Conservation (phyloP, 2,888 invertebrate genomes). For the Ophion ventricosus region DNA sequence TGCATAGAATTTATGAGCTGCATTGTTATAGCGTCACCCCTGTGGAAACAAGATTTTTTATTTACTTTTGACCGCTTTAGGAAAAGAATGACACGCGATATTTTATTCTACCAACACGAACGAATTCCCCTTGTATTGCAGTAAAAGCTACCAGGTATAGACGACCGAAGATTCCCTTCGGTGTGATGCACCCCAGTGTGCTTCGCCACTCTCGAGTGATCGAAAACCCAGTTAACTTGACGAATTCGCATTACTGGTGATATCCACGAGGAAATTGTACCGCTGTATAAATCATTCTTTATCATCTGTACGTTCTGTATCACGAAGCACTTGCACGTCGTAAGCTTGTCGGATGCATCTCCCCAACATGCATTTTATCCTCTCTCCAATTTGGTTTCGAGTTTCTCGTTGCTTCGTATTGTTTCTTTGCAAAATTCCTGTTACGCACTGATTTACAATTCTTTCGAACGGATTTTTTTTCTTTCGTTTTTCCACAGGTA, state of each 20-base stretch:
- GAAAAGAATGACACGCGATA: conserved; percentile 44
- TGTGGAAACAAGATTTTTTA: conserved; percentile 27
- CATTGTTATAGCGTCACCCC: conserved; percentile 10
- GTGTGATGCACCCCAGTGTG: conserved; percentile 24
- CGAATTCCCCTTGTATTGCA: conserved; percentile 15
- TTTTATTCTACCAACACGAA: conserved; percentile 23
- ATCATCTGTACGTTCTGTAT: conserved; percentile 47
- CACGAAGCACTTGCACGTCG: conserved; percentile 11
- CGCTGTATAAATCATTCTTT: conserved; percentile 55
- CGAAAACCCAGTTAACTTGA: conserved; percentile 64
- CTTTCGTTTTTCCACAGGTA: background rate
- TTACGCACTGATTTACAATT: background rate
- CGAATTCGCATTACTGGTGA: conserved; percentile 58
- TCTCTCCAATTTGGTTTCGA: conserved; percentile 9
- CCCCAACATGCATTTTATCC: conserved; percentile 8
- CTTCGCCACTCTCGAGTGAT: conserved; percentile 51
- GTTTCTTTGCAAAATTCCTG: background rate
- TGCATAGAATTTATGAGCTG: conserved; percentile 19
- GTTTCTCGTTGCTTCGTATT: background rate
- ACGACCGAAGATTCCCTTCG: conserved; percentile 35
- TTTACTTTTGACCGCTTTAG: conserved; percentile 27
- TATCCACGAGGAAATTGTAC: conserved; percentile 55
- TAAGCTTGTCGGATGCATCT: conserved; percentile 32
- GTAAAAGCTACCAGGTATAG: conserved; percentile 27
- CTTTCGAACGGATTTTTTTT: background rate